Conservation (phyloP, 1,140 invertebrate genomes). For the Drosophila micromelanica region DNA sequence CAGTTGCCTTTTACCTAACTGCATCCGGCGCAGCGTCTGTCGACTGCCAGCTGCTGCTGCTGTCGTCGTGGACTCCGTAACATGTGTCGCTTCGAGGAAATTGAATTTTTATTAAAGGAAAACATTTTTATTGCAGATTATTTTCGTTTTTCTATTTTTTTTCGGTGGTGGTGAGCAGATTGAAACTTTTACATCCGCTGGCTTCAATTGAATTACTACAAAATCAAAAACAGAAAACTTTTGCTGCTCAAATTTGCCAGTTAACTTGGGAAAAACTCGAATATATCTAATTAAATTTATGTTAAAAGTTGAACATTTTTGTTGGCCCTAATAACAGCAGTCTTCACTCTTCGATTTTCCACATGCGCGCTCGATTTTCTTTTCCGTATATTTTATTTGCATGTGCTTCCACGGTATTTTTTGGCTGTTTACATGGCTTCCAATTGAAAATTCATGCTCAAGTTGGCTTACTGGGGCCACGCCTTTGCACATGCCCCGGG, state of each 20-base stretch:
- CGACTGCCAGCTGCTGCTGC: conserved; percentile 47
- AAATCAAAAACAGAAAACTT: conserved; percentile 29
- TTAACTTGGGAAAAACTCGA: conserved; percentile 28
- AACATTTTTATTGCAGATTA: conserved; percentile 84
- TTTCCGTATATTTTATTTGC: conserved; percentile 2
- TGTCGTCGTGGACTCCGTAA: conserved; percentile 45
- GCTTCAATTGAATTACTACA: conserved; percentile 66
- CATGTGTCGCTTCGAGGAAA: conserved; percentile 82
- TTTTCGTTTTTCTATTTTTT: conserved; percentile 75
- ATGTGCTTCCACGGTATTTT: conserved; percentile 14
- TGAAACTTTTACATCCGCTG: conserved; percentile 76
- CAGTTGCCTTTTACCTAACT: conserved; percentile 67
- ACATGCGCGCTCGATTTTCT: conserved; percentile 59
- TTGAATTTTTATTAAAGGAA: conserved; percentile 84
- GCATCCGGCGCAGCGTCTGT: conserved; percentile 57
- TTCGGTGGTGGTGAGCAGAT: conserved; percentile 51
- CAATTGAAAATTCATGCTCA: conserved; percentile 63
- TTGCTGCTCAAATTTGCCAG: conserved; percentile 49
- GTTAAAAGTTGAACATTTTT: conserved; percentile 23
- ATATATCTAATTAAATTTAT: conserved; percentile 63
- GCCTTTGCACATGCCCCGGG: conserved; percentile 32
- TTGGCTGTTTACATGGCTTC: conserved; percentile 51
- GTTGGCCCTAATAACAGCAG: neutral
- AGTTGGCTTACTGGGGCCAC: conserved; percentile 63
- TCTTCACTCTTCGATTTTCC: conserved; percentile 61